Evolutionary conservation across 2,113 vertebrate species (phyloP).

Genomic region (Pampusana beccarii): DNA sequence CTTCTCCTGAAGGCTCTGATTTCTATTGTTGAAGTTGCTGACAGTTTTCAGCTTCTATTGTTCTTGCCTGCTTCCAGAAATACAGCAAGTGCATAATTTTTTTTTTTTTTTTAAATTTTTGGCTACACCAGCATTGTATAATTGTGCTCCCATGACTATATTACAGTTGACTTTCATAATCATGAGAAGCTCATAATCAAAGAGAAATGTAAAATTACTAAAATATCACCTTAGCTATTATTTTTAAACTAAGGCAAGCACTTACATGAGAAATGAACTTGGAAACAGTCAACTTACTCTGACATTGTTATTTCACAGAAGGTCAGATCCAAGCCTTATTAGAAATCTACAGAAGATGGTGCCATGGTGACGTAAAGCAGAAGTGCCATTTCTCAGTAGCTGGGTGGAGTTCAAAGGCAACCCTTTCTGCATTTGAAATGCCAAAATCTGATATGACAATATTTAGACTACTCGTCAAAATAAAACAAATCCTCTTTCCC

Average conservation of each 20-base stretch:
- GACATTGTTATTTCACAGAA: neutral
- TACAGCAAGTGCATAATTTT: neutral
- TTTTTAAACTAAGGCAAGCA: neutral
- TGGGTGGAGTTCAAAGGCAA: constrained; percentile 17
- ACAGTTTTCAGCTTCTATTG: neutral
- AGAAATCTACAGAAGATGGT: neutral
- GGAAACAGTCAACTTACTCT: neutral
- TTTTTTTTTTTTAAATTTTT: neutral
- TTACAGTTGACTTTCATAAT: neutral
- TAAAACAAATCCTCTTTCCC: neutral
- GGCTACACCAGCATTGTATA: neutral
- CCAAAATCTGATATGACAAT: neutral
- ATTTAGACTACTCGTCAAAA: neutral
- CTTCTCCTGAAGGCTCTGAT: neutral
- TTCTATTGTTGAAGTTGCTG: neutral
- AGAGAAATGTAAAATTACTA: neutral
- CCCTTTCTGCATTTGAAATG: neutral
- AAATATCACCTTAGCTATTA: neutral
- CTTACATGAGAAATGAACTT: neutral
- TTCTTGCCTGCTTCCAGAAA: neutral
- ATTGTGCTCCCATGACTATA: neutral
- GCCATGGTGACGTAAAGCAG: neutral
- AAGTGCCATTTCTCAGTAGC: neutral
- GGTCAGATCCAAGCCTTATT: neutral
- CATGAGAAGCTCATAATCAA: neutral